A percentile compares a stretch with the other conserved stretches of the same genome.
Evolutionary conservation across 2,888 invertebrate genomes (phyloP).

Genomic region (Folsomia manolachei): DNA sequence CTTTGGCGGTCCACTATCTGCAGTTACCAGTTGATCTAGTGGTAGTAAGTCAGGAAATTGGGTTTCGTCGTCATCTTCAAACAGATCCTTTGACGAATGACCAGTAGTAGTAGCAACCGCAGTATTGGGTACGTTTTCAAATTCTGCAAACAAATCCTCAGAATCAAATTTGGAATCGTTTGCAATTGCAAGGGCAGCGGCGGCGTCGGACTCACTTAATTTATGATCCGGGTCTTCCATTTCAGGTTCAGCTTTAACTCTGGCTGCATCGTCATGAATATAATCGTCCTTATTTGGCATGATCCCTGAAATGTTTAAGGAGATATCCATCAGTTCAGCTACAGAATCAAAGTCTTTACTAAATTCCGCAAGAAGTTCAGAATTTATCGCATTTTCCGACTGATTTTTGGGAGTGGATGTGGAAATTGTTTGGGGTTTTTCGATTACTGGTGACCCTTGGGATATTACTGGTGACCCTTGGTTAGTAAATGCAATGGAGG

Average conservation of each 20-base stretch:
- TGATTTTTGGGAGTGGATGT: not conserved
- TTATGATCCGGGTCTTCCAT: too few species aligned
- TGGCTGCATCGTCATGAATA: not conserved
- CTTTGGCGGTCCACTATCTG: too few species aligned
- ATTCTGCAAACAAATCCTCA: slow-evolving; percentile 35
- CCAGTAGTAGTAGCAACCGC: not conserved
- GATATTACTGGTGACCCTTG: not conserved
- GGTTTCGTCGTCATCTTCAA: not conserved
- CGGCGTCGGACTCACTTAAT: slow-evolving; percentile 29
- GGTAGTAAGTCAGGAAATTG: not conserved
- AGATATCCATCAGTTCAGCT: slow-evolving; percentile 21
- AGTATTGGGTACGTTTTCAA: too few species aligned
- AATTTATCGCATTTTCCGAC: not conserved
- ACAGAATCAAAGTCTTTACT: slow-evolving; percentile 29
- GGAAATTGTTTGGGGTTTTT: not conserved
- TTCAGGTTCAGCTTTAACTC: not conserved
- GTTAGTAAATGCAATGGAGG: not conserved
- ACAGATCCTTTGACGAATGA: not conserved
- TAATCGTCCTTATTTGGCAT: too few species aligned
- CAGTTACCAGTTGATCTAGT: too few species aligned
- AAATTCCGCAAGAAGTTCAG: slow-evolving; percentile 23
- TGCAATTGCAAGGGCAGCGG: slow-evolving; percentile 28
- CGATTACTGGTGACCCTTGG: too few species aligned
- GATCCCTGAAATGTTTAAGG: slow-evolving; percentile 14
- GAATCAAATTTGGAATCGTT: slow-evolving; percentile 35